Evolutionary conservation across 35 echinoderm and acorn worm species (phyloP).

Genomic region (Ophioderma brevispina): DNA sequence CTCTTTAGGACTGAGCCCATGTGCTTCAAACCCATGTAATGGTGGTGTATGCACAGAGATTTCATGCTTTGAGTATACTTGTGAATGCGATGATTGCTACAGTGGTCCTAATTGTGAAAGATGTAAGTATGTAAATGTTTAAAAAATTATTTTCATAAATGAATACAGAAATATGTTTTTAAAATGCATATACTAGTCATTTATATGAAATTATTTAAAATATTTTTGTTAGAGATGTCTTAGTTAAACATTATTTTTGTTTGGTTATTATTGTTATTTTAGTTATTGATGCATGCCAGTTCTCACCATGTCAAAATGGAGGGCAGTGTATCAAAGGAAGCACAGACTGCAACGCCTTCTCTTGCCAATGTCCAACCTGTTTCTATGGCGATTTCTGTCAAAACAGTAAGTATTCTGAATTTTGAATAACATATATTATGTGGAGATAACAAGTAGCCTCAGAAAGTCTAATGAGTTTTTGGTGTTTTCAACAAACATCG

Average conservation of each 20-base stretch:
- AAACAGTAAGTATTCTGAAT: slow-evolving; percentile 8
- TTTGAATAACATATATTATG: too few species aligned
- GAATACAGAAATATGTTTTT: too few species aligned
- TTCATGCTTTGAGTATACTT: slow-evolving; percentile 75
- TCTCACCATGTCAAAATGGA: slow-evolving; percentile 71
- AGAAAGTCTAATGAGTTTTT: too few species aligned
- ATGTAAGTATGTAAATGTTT: slow-evolving; percentile 87
- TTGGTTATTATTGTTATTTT: background rate
- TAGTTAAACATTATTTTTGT: background rate
- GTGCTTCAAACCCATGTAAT: slow-evolving; percentile 70
- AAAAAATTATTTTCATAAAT: too few species aligned
- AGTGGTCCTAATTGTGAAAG: slow-evolving; percentile 56
- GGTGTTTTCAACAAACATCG: too few species aligned
- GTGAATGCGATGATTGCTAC: slow-evolving; percentile 72
- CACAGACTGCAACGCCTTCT: background rate
- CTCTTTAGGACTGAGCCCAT: slow-evolving; percentile 37
- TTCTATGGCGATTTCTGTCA: slow-evolving; percentile 28
- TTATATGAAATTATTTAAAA: background rate
- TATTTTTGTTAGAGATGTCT: background rate
- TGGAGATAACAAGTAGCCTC: too few species aligned
- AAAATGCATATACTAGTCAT: background rate
- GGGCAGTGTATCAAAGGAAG: slow-evolving; percentile 34
- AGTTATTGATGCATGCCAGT: slow-evolving; percentile 54
- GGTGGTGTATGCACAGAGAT: slow-evolving; percentile 50
- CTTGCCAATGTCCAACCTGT: slow-evolving; percentile 42